phyloP scores from a whole-genome alignment of 2,113 vertebrate genomes.

The Bubalus kerabau region DNA sequence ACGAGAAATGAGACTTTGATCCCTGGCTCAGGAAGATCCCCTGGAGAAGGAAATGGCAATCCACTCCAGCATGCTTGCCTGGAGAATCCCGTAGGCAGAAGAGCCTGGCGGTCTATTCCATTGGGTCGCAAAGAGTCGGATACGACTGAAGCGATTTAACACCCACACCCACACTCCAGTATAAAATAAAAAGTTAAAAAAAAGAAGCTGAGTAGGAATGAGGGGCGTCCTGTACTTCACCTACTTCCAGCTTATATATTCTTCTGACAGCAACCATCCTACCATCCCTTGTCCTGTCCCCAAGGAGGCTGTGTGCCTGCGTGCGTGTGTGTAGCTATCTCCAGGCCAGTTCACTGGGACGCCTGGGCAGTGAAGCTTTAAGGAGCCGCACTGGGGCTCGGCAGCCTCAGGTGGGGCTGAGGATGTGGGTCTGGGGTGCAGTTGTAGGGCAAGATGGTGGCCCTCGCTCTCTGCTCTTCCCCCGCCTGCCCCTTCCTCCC shows the following conservation, averaged over 20 bases:
- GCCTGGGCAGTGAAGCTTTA: not conserved
- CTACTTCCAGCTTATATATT: not conserved
- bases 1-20: not conserved
- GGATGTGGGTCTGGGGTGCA: accelerated
- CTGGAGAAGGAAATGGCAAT: not conserved
- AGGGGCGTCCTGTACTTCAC: not conserved
- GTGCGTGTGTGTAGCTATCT: not conserved
- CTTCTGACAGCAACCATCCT: not conserved
- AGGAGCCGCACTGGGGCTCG: not conserved
- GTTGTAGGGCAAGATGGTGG: accelerated
- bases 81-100: not conserved
- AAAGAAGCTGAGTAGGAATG: not conserved
- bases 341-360: not conserved
- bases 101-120: not conserved
- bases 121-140: not conserved
- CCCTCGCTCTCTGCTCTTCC: accelerated
- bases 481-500: not conserved
- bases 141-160: not conserved
- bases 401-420: not conserved
- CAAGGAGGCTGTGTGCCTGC: not conserved
- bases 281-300: not conserved
- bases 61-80: not conserved
- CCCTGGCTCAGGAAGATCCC: not conserved
- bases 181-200: not conserved
- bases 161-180: not conserved